phyloP scores from a whole-genome alignment of 2,888 invertebrate genomes.

The Calephelis perditalis region DNA sequence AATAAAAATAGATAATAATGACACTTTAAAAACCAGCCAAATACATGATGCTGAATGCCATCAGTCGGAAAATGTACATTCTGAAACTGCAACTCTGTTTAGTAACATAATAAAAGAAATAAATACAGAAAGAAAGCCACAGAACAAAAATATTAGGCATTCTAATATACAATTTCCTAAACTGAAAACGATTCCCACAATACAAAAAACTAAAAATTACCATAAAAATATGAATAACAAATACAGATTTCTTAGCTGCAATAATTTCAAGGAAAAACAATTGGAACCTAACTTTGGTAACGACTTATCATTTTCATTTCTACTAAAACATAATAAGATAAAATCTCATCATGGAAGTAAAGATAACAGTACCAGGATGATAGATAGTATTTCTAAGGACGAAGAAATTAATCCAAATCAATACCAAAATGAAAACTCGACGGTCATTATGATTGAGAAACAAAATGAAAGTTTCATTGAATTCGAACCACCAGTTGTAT shows the following conservation, averaged over 20 bases:
- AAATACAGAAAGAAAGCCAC: not conserved
- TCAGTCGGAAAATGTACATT: not conserved
- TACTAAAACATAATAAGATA: slow-evolving; percentile 18
- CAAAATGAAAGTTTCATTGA: slow-evolving; percentile 26
- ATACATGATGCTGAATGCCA: not conserved
- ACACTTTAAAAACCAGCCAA: not conserved
- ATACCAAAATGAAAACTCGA: slow-evolving; percentile 4
- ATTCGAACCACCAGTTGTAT: slow-evolving; percentile 46
- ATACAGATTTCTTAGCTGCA: not conserved
- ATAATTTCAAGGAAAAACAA: not conserved
- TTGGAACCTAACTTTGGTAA: not conserved
- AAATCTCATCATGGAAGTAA: slow-evolving; percentile 13
- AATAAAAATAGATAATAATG: not conserved
- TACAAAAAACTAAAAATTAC: not conserved
- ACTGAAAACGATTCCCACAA: too few relatives aligned
- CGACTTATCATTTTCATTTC: slow-evolving; percentile 29
- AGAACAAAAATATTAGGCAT: not conserved
- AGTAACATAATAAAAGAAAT: slow-evolving; percentile 3
- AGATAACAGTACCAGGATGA: not conserved
- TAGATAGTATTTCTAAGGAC: not conserved
- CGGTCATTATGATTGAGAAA: slow-evolving; percentile 10
- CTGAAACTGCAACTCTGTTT: slow-evolving; percentile 8
- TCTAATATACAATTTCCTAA: not conserved
- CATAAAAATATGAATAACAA: not conserved
- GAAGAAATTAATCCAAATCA: not conserved